Evolutionary conservation across 2,888 invertebrate genomes (phyloP).

Genomic region (Griposia aprilina): DNA sequence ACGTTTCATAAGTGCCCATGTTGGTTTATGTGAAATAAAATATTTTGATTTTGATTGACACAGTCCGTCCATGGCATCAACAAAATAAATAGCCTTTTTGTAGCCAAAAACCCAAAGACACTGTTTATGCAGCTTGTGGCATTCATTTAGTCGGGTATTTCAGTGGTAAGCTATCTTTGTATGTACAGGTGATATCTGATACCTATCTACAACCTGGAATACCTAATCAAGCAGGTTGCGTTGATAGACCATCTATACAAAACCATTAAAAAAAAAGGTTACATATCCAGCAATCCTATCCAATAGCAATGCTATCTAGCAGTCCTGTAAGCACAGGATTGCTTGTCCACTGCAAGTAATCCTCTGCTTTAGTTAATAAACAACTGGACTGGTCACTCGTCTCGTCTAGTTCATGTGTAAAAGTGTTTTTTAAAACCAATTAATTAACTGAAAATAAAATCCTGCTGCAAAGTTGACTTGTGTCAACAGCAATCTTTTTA

Average conservation of each 20-base stretch:
- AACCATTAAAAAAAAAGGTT: too few relatives aligned
- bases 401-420: too few relatives aligned
- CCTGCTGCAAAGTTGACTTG: not conserved
- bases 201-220: not conserved
- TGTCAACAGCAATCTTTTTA: not conserved
- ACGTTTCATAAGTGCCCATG: too few relatives aligned
- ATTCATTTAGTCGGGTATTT: not conserved
- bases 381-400: not conserved
- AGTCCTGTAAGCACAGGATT: not conserved
- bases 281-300: too few relatives aligned
- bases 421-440: not conserved
- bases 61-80: conserved; percentile 60
- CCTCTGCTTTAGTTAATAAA: not conserved
- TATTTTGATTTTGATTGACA: too few relatives aligned
- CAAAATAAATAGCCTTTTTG: not conserved
- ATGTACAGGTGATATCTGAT: not conserved
- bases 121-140: not conserved
- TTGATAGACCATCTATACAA: not conserved
- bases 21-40: too few relatives aligned
- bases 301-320: too few relatives aligned
- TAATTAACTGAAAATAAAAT: not conserved
- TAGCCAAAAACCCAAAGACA: not conserved
- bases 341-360: not conserved
- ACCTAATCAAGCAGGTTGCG: not conserved
- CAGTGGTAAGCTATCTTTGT: not conserved